Conservation (phyloP, 2,888 invertebrate species). For the Callyntrura sp. region DNA sequence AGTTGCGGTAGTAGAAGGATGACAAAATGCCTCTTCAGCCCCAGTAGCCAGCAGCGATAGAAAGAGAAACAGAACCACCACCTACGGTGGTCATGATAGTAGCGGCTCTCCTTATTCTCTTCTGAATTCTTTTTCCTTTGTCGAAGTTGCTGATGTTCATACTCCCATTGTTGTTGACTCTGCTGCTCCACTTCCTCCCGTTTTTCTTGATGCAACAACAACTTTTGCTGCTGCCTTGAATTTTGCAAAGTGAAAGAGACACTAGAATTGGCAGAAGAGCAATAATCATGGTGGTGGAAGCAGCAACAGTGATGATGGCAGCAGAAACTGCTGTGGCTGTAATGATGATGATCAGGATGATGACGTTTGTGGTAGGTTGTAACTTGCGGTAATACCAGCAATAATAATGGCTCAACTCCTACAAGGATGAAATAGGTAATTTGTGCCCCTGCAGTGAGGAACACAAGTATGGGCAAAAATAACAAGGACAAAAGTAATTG, state of each 20-base stretch:
- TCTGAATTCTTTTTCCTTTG: constrained; percentile 18
- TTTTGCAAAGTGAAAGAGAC: constrained; percentile 55
- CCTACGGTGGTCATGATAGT: not conserved
- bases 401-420: constrained; percentile 46
- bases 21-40: constrained; percentile 61
- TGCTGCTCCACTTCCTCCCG: constrained; percentile 21
- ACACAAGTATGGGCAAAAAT: constrained; percentile 22
- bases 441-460: constrained; percentile 44
- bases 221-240: constrained; percentile 40
- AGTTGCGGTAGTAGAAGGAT: constrained; percentile 20
- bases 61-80: constrained; percentile 1
- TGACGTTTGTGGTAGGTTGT: constrained; percentile 22
- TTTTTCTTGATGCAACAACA: constrained; percentile 43
- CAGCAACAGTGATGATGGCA: constrained; percentile 37
- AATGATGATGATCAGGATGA: constrained; percentile 1
- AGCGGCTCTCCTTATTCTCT: not conserved
- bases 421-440: constrained; percentile 19
- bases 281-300: constrained; percentile 36
- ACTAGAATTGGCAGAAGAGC: constrained; percentile 62
- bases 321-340: constrained; percentile 7
- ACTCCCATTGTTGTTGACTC: constrained; percentile 29
- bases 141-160: no score
- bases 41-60: constrained; percentile 36
- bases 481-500: constrained; percentile 56
- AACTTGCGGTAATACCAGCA: not conserved